These are phyloP conservation scores for Lasioglossum marginatum DNA, from an alignment of 2,888 invertebrate genomes.

Conservation along the genomic window DNA sequence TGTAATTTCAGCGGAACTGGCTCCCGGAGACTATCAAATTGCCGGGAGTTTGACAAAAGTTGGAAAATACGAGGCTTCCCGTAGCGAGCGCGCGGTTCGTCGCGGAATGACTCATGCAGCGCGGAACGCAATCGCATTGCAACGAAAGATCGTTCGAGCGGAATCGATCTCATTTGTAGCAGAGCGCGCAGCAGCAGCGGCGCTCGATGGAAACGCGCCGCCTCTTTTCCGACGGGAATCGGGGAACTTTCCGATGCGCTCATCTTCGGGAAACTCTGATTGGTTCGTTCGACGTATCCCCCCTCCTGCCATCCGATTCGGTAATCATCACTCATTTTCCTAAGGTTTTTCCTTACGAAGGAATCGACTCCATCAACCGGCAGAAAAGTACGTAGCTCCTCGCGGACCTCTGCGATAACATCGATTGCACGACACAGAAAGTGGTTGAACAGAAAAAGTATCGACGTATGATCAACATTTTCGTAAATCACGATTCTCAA, in stretches of 20 bases:
- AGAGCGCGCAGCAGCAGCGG: conserved; percentile 1
- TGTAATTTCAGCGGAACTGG: conserved; percentile 28
- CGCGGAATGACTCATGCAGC: conserved; percentile 25
- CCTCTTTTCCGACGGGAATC: conserved; percentile 28
- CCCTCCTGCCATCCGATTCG: neutral
- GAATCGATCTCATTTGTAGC: conserved; percentile 50
- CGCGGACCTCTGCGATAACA: neutral
- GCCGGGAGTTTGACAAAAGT: conserved; percentile 50
- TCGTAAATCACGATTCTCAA: conserved; percentile 6
- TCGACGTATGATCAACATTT: conserved; percentile 4
- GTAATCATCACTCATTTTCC: conserved; percentile 17
- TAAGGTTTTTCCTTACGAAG: neutral
- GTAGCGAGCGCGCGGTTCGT: conserved; percentile 5
- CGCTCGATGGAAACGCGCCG: conserved; percentile 32
- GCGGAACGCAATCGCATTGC: conserved; percentile 36
- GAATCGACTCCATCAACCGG: neutral
- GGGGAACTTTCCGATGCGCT: conserved; percentile 34
- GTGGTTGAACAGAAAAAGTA: neutral
- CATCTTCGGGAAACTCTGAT: conserved; percentile 6
- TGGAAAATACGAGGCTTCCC: conserved; percentile 43
- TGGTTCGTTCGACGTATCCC: conserved; percentile 16
- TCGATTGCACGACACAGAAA: neutral
- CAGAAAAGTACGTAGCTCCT: neutral
- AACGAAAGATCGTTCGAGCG: conserved; percentile 49
- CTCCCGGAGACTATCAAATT: conserved; percentile 25